Evolutionary conservation across 1,140 invertebrate genomes (phyloP), one percentile per base, ranked within the genome.

Genomic region (Phymorhynchus buccinoides): DNA sequence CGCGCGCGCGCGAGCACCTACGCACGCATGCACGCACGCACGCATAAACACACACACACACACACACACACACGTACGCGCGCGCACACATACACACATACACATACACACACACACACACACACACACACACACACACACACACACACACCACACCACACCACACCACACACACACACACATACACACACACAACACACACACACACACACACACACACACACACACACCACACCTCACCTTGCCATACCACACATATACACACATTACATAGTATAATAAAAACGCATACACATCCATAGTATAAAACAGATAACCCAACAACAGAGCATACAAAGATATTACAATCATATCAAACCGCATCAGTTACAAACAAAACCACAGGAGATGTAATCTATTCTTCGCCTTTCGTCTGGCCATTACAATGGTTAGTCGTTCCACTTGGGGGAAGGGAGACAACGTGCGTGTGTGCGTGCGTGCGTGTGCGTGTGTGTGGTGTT

Each of bases 51-150:
- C 30, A 35, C 32, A 73, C 68, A 73, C 68, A 73, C 68, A 73
- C 68, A 73, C 68, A 73, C 68, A 73, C 68, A 73, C 32, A 73
- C 68, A 73, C 68, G 37, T 35, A 35, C 68, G 37, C 68, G 37
- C 68, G 7, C 68, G 35, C 68, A 73, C 68, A 35, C 68, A 35
- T 30, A 35, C 68, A 35, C 32, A 32, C 68, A 73, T 18, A 32
- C 68, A 32, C 68, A 35, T 6, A 1, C 68, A 1, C 30, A 18
- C 68, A 9, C 68, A 32, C 68, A 35, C 35, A 35, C 68, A 35
- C 35, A 32, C 68, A 9, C 68, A 32, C 68, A 73, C 68, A 66
- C 62, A 66, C 62, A 6, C 62, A 66, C 4, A 6, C 62, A 66
- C 4, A 66, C 62, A 66, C 62, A 66, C 62, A 66, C 62, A 66